Base-by-base conservation (phyloP, 2,113 vertebrate genomes). In the Eublepharis macularius region DNA sequence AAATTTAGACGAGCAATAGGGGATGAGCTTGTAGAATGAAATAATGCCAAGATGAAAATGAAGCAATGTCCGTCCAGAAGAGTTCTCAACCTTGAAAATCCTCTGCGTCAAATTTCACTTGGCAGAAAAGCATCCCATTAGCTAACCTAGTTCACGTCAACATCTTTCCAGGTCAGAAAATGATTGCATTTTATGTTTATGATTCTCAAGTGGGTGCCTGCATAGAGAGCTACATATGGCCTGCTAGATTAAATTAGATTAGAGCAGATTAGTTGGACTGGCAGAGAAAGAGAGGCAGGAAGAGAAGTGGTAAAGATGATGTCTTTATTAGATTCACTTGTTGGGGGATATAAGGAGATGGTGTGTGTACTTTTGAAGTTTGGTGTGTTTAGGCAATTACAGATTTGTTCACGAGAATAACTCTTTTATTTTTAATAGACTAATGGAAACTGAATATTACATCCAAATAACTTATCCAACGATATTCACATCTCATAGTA, bases 101-200 rank as follows among this genome's bases (percentile, higher is more conserved):
- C 78, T 19, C 0, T 0, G 2, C 88, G 69, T 83, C 86, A 81
- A 91, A 54, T 70, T n/a, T 74, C 7, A 70, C 57, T 85, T 82
- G 87, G 79, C 2, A 54, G 76, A 88, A 79, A 89, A 81, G 41
- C 80, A 87, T 92, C n/a, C 80, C 77, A 34, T 74, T 73, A 65
- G 82, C 87, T 93, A 82, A 74, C 76, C 75, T 82, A 82, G 75
- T 75, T 90, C 90, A 83, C 86, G 87, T 87, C 83, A 72, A 83
- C 89, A 84, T 66, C 87, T 93, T 83, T 88, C 75, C 87, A 86
- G 92, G 89, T 92, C 91, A 92, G 84, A 74, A 90, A 94, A 93
- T 94, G 81, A 93, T 85, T 82, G 1, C 49, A 51, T 86, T 84
- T 81, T 73, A 73, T 1, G 76, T 88, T 79, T 10, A 78, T 84